These are phyloP conservation scores for Periophthalmodon schlosseri DNA, from an alignment of 2,113 vertebrate genomes.

Conservation along the genomic window DNA sequence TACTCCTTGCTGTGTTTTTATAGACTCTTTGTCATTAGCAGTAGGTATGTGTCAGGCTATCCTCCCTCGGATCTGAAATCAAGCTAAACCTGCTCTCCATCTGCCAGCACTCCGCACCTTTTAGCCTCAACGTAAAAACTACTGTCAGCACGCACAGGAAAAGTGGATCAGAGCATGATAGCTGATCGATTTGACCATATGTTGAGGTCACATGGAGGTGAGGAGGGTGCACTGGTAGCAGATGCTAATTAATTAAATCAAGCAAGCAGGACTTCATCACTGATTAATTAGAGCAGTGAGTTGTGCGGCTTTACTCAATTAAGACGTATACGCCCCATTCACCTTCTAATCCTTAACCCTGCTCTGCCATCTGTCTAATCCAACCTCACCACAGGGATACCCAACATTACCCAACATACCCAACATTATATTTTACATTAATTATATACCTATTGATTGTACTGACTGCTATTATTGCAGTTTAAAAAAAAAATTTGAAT, in stretches of 20 bases:
- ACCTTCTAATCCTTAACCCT: conserved; percentile 53
- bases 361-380: conserved; percentile 60
- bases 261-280: conserved; percentile 14
- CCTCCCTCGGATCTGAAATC: conserved; percentile 47
- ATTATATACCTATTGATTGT: conserved; percentile 15
- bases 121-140: conserved; percentile 6
- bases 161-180: conserved; percentile 16
- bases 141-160: conserved; percentile 12
- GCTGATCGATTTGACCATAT: conserved; percentile 4
- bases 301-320: conserved; percentile 6
- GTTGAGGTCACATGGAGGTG: conserved; percentile 14
- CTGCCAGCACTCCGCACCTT: conserved; percentile 33
- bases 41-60: conserved; percentile 40
- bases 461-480: conserved; percentile 13
- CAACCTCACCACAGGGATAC: conserved; percentile 12
- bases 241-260: not conserved
- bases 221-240: not conserved
- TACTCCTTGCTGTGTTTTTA: conserved; percentile 12
- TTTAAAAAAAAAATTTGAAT: not conserved
- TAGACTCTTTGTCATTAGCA: conserved; percentile 20
- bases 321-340: conserved; percentile 20
- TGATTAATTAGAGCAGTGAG: conserved; percentile 21
- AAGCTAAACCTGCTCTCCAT: conserved; percentile 56
- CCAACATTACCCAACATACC: not conserved
- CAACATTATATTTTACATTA: conserved; percentile 1